These are phyloP conservation scores for Lerista edwardsae DNA, from an alignment of 2,797 vertebrate genomes.

Conservation along the genomic window DNA sequence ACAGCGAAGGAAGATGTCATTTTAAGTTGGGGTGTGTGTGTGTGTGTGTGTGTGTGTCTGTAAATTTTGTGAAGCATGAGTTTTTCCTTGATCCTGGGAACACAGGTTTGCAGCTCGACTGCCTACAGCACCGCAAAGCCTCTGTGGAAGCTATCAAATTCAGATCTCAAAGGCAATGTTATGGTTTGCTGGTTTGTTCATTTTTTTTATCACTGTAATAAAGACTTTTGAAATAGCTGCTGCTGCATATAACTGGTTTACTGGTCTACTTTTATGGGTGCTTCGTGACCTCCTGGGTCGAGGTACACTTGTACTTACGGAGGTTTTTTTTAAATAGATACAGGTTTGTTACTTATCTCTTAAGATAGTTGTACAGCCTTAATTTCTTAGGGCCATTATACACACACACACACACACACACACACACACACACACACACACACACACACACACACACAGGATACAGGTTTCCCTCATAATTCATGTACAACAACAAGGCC, in stretches of 20 bases:
- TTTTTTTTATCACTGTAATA: slow-evolving; percentile 35
- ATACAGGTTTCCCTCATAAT: background rate
- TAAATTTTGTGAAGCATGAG: background rate
- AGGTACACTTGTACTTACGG: slow-evolving; percentile 11
- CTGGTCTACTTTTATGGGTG: slow-evolving; percentile 3
- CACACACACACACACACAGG: too few relatives aligned
- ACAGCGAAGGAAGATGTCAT: background rate
- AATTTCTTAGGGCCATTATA: background rate
- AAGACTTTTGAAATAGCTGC: slow-evolving; percentile 35
- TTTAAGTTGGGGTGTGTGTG: background rate
- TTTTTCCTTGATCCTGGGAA: background rate
- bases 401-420: too few relatives aligned
- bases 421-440: too few relatives aligned
- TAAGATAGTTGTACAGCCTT: background rate
- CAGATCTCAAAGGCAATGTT: slow-evolving; percentile 31
- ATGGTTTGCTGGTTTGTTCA: slow-evolving; percentile 33
- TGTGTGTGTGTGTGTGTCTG: too few relatives aligned
- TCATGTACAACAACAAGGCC: background rate
- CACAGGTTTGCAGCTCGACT: slow-evolving; percentile 9
- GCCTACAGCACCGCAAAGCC: background rate
- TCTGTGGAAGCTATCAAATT: slow-evolving; percentile 22
- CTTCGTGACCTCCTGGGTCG: slow-evolving; percentile 15
- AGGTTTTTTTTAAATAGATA: slow-evolving; percentile 30
- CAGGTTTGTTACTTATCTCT: slow-evolving; percentile 4
- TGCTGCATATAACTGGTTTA: background rate